phyloP scores from a whole-genome alignment of 37 sponge, comb jelly and placozoan species.

The Lycopodina hypogea region DNA sequence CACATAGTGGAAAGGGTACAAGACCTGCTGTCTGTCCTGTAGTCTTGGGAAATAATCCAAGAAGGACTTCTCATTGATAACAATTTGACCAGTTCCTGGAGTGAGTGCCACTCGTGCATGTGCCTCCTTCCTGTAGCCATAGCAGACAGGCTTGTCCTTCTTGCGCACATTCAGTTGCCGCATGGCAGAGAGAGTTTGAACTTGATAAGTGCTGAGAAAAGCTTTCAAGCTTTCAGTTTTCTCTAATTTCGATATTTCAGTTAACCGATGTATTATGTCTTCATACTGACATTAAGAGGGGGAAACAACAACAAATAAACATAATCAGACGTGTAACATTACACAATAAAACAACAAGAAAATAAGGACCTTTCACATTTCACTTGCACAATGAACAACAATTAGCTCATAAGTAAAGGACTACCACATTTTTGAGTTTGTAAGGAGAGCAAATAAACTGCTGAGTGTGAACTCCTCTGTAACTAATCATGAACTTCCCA shows the following conservation, averaged over 20 bases:
- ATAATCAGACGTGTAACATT: too few relatives aligned
- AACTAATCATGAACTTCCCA: too few relatives aligned
- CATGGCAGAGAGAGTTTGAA: slow-evolving; percentile 1
- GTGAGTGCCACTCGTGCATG: slow-evolving; percentile 43
- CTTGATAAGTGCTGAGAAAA: slow-evolving; percentile 44
- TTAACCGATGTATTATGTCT: slow-evolving; percentile 37
- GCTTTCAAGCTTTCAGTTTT: neutral
- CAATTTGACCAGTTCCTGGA: slow-evolving; percentile 49
- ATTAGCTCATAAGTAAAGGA: too few relatives aligned
- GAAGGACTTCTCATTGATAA: slow-evolving; percentile 42
- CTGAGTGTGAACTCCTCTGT: too few relatives aligned
- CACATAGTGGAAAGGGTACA: slow-evolving; percentile 62
- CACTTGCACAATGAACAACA: too few relatives aligned
- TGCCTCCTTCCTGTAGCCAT: slow-evolving; percentile 62
- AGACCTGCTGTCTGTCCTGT: slow-evolving; percentile 70
- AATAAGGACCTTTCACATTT: too few relatives aligned
- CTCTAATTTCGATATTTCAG: slow-evolving; percentile 2
- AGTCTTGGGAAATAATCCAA: slow-evolving; percentile 52
- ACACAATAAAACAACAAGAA: too few relatives aligned
- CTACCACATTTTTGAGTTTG: too few relatives aligned
- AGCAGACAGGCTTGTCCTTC: slow-evolving; percentile 4
- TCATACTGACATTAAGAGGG: slow-evolving; percentile 25
- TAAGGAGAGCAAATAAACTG: too few relatives aligned
- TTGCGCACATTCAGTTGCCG: neutral
- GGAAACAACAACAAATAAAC: too few relatives aligned